These are phyloP conservation scores for Falco naumanni DNA, from an alignment of 2,797 vertebrate species.

Conservation along the genomic window DNA sequence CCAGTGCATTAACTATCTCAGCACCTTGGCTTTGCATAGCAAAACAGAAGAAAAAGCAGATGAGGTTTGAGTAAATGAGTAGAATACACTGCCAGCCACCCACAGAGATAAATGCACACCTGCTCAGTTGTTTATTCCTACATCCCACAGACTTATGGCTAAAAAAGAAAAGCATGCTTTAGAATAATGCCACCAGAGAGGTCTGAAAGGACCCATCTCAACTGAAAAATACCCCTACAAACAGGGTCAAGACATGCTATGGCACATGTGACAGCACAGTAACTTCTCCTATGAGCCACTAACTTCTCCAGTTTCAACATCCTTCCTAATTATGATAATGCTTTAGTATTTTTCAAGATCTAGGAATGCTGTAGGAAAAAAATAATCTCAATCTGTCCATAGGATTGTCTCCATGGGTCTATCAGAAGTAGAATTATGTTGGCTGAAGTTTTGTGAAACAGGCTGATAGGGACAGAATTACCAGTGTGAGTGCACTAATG, in stretches of 20 bases:
- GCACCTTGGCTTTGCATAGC: conserved; percentile 84
- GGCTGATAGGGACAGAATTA: neutral
- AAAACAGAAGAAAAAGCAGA: conserved; percentile 9
- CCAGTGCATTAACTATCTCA: conserved; percentile 89
- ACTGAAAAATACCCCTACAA: neutral
- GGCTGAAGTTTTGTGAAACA: neutral
- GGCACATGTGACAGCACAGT: neutral
- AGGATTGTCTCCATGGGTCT: neutral
- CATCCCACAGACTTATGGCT: neutral
- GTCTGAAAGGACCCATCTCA: neutral
- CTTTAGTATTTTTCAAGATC: neutral
- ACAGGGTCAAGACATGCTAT: neutral
- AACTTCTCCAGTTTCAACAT: neutral
- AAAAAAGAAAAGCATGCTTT: neutral
- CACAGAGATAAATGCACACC: neutral
- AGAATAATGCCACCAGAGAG: neutral
- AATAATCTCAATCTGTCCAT: neutral
- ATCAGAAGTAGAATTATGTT: neutral
- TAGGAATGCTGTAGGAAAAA: neutral
- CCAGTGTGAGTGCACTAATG: neutral
- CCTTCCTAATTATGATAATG: neutral
- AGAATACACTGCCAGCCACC: neutral
- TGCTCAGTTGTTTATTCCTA: neutral
- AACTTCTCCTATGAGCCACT: neutral
- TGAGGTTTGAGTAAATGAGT: neutral